A percentile compares a stretch with the other conserved stretches of the same genome.
Conservation (phyloP, 1,140 invertebrate genomes). For the Aphidius ervi region DNA sequence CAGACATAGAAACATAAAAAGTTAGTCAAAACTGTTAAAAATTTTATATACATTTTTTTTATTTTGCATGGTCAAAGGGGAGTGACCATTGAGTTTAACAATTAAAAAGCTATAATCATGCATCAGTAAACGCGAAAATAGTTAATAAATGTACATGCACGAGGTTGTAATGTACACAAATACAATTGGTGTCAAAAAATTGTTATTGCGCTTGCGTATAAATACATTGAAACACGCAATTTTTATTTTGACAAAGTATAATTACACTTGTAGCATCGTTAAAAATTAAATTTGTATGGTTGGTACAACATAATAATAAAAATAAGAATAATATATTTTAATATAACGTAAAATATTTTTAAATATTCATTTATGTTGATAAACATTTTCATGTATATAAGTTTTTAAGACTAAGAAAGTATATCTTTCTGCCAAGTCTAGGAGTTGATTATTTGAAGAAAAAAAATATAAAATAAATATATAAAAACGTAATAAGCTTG, state of each 20-base stretch:
- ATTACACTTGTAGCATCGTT: constrained; percentile 28
- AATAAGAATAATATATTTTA: too few relatives aligned
- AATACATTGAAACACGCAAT: constrained; percentile 22
- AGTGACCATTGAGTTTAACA: not conserved
- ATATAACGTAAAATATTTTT: too few relatives aligned
- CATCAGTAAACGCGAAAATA: constrained; percentile 2
- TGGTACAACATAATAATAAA: not conserved
- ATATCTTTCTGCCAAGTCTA: too few relatives aligned
- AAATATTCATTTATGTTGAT: too few relatives aligned
- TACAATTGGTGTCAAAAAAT: not conserved
- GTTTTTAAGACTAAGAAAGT: too few relatives aligned
- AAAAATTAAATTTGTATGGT: constrained; percentile 30
- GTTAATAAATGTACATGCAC: not conserved
- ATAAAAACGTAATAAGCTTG: too few relatives aligned
- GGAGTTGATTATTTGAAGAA: too few relatives aligned
- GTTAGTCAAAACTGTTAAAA: not conserved
- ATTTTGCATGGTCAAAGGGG: not conserved
- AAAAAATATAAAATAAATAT: too few relatives aligned
- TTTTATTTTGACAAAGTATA: constrained; percentile 17
- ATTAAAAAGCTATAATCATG: not conserved
- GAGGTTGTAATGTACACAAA: not conserved
- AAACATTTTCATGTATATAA: too few relatives aligned
- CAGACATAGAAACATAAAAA: not conserved
- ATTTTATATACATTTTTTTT: not conserved
- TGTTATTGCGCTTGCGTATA: constrained; percentile 10